These are phyloP conservation scores for Melanotaenia parkinsoni DNA, from an alignment of 2,797 vertebrate genomes.

Conservation along the genomic window DNA sequence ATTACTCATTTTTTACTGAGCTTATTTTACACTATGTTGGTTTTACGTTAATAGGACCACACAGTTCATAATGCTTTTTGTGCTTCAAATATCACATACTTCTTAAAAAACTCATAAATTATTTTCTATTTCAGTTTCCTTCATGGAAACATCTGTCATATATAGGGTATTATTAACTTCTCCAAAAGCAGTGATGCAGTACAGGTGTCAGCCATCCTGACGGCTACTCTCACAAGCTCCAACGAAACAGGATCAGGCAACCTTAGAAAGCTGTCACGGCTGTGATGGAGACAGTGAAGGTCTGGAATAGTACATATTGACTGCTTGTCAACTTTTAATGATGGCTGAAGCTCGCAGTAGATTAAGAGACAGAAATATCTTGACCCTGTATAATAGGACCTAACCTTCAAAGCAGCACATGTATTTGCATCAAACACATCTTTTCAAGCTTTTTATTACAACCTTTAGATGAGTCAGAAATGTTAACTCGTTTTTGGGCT, in stretches of 20 bases:
- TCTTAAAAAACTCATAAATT: background rate
- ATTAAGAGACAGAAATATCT: constrained; percentile 26
- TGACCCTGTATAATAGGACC: background rate
- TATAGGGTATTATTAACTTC: background rate
- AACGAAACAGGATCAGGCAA: constrained; percentile 28
- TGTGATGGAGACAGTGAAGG: constrained; percentile 12
- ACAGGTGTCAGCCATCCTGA: constrained; percentile 33
- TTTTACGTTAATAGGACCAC: background rate
- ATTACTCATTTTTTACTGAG: too few relatives aligned
- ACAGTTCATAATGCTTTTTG: background rate
- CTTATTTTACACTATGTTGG: too few relatives aligned
- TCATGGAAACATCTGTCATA: background rate
- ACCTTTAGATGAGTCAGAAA: background rate
- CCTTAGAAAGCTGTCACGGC: constrained; percentile 43
- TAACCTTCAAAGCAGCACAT: background rate
- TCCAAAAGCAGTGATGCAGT: background rate
- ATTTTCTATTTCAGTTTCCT: background rate
- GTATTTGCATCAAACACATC: background rate
- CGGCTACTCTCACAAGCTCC: constrained; percentile 16
- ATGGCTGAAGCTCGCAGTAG: constrained; percentile 12
- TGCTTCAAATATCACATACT: background rate
- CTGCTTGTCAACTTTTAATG: constrained; percentile 51
- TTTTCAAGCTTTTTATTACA: background rate
- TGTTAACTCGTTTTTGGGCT: background rate
- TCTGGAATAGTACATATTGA: constrained; percentile 47